These are phyloP conservation scores for Elgonia sp. DNA, from an alignment of 2,888 invertebrate genomes.

Conservation along the genomic window DNA sequence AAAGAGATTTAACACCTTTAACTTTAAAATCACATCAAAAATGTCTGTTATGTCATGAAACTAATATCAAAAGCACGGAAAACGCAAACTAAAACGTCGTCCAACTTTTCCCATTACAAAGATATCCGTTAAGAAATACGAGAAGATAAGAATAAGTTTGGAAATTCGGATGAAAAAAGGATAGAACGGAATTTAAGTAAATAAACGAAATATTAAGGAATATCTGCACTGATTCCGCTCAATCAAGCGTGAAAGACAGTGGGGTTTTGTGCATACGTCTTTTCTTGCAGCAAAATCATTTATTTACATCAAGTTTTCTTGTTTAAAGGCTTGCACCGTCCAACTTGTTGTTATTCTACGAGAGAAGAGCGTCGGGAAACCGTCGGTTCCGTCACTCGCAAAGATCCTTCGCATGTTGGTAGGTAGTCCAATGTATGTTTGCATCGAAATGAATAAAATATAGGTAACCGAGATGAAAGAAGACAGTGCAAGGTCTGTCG, in stretches of 20 bases:
- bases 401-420: constrained; percentile 10
- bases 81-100: too few species aligned
- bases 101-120: too few species aligned
- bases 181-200: too few species aligned
- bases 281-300: constrained; percentile 39
- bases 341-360: constrained; percentile 54
- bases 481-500: constrained; percentile 10
- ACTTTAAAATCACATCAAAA: too few species aligned
- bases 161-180: too few species aligned
- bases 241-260: constrained; percentile 29
- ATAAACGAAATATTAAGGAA: too few species aligned
- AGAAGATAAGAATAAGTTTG: too few species aligned
- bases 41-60: too few species aligned
- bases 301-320: constrained; percentile 43
- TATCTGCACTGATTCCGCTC: constrained; percentile 19
- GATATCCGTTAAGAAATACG: too few species aligned
- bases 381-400: constrained; percentile 33
- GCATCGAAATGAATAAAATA: constrained; percentile 48
- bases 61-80: too few species aligned
- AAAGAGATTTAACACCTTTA: too few species aligned
- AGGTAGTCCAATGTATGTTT: constrained; percentile 30
- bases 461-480: constrained; percentile 28
- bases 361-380: constrained; percentile 38
- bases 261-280: not conserved
- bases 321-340: constrained; percentile 18